A percentile compares a stretch with the other conserved stretches of the same genome.
Evolutionary conservation across 2,113 vertebrate genomes (phyloP).

Genomic region (Malurus melanocephalus): DNA sequence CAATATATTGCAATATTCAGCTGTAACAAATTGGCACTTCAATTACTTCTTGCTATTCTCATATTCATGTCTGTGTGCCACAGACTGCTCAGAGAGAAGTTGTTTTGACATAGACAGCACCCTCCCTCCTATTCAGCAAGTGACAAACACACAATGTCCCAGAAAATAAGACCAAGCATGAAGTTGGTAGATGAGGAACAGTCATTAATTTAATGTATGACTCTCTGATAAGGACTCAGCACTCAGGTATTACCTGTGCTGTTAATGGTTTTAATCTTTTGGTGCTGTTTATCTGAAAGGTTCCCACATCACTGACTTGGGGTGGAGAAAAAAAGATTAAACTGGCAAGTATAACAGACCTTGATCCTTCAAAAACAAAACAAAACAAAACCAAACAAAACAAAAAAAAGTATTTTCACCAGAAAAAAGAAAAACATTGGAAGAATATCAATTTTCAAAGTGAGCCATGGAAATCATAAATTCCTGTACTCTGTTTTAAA

Average conservation of each 20-base stretch:
- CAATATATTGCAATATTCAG: neutral
- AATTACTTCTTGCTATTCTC: neutral
- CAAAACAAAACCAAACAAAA: too few relatives aligned
- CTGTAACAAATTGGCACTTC: neutral
- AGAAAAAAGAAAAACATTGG: neutral
- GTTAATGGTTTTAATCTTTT: neutral
- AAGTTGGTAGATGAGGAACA: neutral
- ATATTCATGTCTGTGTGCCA: accelerated
- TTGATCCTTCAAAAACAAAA: neutral
- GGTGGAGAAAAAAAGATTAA: neutral
- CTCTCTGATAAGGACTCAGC: neutral
- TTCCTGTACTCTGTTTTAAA: slow-evolving; percentile 4
- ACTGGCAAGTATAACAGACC: neutral
- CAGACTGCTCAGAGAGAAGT: neutral
- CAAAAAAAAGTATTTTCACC: neutral
- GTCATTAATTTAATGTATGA: neutral
- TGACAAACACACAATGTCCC: neutral
- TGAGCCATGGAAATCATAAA: neutral
- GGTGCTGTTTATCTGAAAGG: neutral
- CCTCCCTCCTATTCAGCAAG: neutral
- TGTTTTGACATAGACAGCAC: neutral
- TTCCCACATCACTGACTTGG: neutral
- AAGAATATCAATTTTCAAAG: neutral
- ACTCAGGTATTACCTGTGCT: neutral
- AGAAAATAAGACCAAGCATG: neutral